phyloP scores from a whole-genome alignment of 2,888 invertebrate genomes.

The Bedellia somnulentella region DNA sequence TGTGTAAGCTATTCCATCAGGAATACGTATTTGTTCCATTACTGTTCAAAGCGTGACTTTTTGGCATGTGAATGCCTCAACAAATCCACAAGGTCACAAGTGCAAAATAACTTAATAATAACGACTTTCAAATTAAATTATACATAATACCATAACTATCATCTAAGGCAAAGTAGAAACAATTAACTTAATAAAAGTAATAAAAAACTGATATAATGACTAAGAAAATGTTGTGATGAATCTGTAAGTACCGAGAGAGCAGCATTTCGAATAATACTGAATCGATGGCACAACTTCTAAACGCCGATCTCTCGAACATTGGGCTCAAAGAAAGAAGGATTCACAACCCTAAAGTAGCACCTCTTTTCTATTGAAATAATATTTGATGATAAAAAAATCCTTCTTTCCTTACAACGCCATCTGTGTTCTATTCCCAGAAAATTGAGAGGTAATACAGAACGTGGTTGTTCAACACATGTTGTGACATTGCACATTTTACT shows the following conservation, averaged over 20 bases:
- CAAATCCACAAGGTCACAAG: conserved; percentile 61
- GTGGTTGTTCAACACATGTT: conserved; percentile 42
- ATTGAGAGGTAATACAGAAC: conserved; percentile 16
- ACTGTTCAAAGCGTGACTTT: conserved; percentile 52
- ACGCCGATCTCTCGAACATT: conserved; percentile 53
- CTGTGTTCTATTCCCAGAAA: conserved; percentile 24
- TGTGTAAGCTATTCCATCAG: too few species aligned
- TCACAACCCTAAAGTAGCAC: conserved; percentile 57
- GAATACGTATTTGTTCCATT: too few species aligned
- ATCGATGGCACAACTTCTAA: conserved; percentile 53
- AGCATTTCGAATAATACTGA: conserved; percentile 49
- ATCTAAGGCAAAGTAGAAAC: conserved; percentile 56
- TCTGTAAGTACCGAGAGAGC: conserved; percentile 40
- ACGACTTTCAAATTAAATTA: conserved; percentile 48
- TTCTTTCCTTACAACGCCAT: conserved; percentile 35
- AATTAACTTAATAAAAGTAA: conserved; percentile 48
- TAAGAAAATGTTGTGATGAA: conserved; percentile 56
- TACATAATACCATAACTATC: conserved; percentile 20
- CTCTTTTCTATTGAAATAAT: conserved; percentile 27
- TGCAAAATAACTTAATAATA: conserved; percentile 49
- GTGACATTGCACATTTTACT: too few species aligned
- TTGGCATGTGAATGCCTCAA: conserved; percentile 31
- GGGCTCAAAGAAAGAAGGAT: conserved; percentile 53
- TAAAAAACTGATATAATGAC: conserved; percentile 56
- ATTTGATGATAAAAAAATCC: conserved; percentile 36